phyloP scores from a whole-genome alignment of 2,113 vertebrate genomes.

The Synchiropus splendidus region DNA sequence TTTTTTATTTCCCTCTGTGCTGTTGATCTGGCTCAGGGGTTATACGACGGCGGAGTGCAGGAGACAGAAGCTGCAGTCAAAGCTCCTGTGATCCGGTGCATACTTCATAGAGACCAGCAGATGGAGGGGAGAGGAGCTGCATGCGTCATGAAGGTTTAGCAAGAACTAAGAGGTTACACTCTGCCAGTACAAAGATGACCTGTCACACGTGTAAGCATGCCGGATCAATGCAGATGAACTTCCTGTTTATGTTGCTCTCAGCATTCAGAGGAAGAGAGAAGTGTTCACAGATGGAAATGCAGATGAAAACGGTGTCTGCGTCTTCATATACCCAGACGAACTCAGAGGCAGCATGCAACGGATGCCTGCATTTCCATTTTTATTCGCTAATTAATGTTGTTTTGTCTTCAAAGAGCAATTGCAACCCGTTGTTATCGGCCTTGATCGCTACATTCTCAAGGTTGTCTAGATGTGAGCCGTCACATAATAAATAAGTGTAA shows the following conservation, averaged over 20 bases:
- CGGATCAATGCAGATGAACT: slow-evolving; percentile 39
- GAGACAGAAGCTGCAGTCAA: slow-evolving; percentile 63
- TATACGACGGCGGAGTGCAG: slow-evolving; percentile 42
- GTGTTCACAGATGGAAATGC: slow-evolving; percentile 40
- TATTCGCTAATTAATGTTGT: slow-evolving; percentile 55
- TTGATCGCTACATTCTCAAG: slow-evolving; percentile 55
- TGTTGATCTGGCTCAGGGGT: slow-evolving; percentile 60
- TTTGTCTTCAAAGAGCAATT: slow-evolving; percentile 60
- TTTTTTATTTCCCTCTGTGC: slow-evolving; percentile 40
- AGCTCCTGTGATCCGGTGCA: slow-evolving; percentile 56
- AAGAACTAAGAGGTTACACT: slow-evolving; percentile 61
- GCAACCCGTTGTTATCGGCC: slow-evolving; percentile 47
- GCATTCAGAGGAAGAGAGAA: slow-evolving; percentile 36
- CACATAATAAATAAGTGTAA: slow-evolving; percentile 52
- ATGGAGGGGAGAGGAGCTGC: slow-evolving; percentile 55
- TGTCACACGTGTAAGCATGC: slow-evolving; percentile 48
- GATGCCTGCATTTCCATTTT: slow-evolving; percentile 41
- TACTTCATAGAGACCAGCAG: slow-evolving; percentile 61
- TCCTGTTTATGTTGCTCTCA: slow-evolving; percentile 45
- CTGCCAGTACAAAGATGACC: slow-evolving; percentile 59
- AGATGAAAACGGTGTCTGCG: slow-evolving; percentile 28
- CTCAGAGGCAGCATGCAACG: slow-evolving; percentile 27
- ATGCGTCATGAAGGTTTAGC: slow-evolving; percentile 58
- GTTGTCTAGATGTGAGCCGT: slow-evolving; percentile 53
- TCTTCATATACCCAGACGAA: slow-evolving; percentile 33